Evolutionary conservation across 2,113 vertebrate species (phyloP), one percentile per base, ranked within the genome.

Genomic region (Serinus canaria): DNA sequence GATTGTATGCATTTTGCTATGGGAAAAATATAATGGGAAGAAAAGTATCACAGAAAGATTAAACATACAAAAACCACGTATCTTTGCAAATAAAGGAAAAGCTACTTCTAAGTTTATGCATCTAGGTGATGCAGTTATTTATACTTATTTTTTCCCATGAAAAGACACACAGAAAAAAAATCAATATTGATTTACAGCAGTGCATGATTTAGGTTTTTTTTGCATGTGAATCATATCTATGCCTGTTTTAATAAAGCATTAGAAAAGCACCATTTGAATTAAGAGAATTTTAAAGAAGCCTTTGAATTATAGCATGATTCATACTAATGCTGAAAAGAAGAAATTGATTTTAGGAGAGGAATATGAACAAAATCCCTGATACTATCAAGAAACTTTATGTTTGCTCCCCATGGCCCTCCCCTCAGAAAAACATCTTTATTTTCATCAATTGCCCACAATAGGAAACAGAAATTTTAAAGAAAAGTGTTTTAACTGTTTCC

Each of bases 1-100:
- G 37, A 80, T 90, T 92, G 50, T 93, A 97, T 66, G 44, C 74
- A 91, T 96, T 92, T 97, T 95, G 90, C 76, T 95, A 95, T 37
- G 50, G 62, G 88, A 95, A 77, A 96, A 94, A 83, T 82, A 75
- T 56, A 94, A 83, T 21, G 84, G 44, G 47, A 41, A 91, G 76
- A 90, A 93, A 94, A 91, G 47, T 56, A 90, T 75, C 69, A 95
- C 75, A 93, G 52, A 96, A 83, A 75, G 52, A 95, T 91, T 70
- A 95, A 62, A 69, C 25, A 81, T 62, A 83, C 21, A 24, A 84
- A 89, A 60, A 92, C 3, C 68, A 84, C 7, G 16, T 50, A 90
- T 83, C 59, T 81, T 93, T 72, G 73, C 50, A 92, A 60, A 82
- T 78, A 79, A 84, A 69, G 79, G n/a, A 92, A 64, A 90, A 83